Percentiles rank a stretch among this genome's conserved stretches.
Evolutionary conservation across 2,113 vertebrate species (phyloP).

Genomic region (Martes martes): DNA sequence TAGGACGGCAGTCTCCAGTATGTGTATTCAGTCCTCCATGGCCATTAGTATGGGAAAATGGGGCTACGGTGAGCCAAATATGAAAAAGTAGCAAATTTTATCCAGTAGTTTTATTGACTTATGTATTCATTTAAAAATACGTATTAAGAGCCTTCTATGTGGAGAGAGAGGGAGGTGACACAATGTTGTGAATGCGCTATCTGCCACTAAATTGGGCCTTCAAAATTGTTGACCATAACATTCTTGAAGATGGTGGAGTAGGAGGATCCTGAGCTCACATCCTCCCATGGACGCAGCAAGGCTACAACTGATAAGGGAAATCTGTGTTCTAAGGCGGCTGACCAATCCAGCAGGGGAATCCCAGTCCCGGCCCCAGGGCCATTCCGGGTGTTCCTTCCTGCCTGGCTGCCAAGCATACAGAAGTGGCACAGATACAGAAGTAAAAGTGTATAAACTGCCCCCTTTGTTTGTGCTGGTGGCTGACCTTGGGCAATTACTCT

Average conservation of each 20-base stretch:
- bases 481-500: too few species aligned
- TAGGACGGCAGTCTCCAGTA: background rate
- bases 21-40: background rate
- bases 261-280: background rate
- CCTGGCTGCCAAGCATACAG: too few species aligned
- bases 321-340: too few species aligned
- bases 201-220: background rate
- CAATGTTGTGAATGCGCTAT: background rate
- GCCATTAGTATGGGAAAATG: background rate
- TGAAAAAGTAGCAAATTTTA: background rate
- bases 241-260: background rate
- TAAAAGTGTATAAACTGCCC: too few species aligned
- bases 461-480: too few species aligned
- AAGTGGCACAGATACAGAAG: too few species aligned
- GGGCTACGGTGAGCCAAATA: background rate
- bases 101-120: background rate
- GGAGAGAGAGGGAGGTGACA: background rate
- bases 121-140: background rate
- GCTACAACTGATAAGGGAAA: background rate
- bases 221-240: background rate
- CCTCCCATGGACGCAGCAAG: background rate
- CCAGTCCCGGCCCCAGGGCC: too few species aligned
- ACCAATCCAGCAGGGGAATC: too few species aligned
- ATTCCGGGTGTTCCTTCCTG: too few species aligned
- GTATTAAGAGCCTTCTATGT: background rate